Evolutionary conservation across 2,888 invertebrate species (phyloP).

Genomic region (Drosophila sordidula): DNA sequence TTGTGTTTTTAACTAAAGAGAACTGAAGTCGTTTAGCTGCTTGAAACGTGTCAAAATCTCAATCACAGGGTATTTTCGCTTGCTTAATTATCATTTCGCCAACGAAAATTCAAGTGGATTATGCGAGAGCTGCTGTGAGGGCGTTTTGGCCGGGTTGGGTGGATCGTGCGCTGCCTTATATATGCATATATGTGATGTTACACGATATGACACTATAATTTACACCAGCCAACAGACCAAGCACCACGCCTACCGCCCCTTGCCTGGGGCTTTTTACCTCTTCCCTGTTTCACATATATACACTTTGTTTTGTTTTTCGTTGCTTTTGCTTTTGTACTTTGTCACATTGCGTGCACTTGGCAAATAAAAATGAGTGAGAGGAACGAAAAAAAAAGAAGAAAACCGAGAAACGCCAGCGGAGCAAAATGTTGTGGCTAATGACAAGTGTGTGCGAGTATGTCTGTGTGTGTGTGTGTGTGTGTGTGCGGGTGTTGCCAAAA

Average conservation of each 20-base stretch:
- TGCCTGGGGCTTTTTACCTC: not conserved
- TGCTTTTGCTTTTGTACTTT: constrained; percentile 33
- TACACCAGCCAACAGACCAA: constrained; percentile 32
- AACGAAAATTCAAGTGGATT: constrained; percentile 46
- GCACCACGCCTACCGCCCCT: constrained; percentile 20
- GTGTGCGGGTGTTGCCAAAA: constrained; percentile 49
- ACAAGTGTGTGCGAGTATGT: constrained; percentile 38
- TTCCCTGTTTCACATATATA: not conserved
- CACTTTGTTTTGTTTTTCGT: constrained; percentile 3
- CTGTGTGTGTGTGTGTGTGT: constrained; percentile 2
- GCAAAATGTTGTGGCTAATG: constrained; percentile 73
- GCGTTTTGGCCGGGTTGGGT: constrained; percentile 5
- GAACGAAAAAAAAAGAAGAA: constrained; percentile 14
- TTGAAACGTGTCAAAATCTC: too few species aligned
- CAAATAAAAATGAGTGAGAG: constrained; percentile 61
- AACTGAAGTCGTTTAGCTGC: too few species aligned
- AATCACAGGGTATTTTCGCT: constrained; percentile 22
- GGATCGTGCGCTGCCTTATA: not conserved
- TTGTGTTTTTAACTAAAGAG: too few species aligned
- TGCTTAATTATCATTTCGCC: constrained; percentile 52
- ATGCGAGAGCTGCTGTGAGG: constrained; percentile 18
- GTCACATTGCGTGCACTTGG: constrained; percentile 75
- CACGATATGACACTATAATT: constrained; percentile 69
- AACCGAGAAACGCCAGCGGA: constrained; percentile 47
- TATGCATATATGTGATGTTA: constrained; percentile 27